A percentile compares a stretch with the other conserved stretches of the same genome.
Evolutionary conservation across 2,888 invertebrate genomes (phyloP).

Genomic region (Hydraecia micacea): DNA sequence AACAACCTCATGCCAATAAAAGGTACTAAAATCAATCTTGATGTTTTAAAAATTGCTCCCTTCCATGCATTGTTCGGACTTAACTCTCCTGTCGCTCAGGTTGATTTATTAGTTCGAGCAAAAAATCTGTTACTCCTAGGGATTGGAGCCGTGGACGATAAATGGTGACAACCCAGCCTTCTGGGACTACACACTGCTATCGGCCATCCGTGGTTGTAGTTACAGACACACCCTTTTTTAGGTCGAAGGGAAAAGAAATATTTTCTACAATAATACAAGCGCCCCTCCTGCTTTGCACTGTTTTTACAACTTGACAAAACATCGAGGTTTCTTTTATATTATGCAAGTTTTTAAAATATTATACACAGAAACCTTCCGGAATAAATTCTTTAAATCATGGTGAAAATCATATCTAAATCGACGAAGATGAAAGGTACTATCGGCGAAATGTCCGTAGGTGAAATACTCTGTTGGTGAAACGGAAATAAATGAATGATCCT

Average conservation of each 20-base stretch:
- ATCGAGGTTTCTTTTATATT: too few species aligned
- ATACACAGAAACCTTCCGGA: not conserved
- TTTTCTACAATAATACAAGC: too few species aligned
- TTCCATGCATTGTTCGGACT: slow-evolving; percentile 6
- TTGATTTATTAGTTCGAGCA: slow-evolving; percentile 53
- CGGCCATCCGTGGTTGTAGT: not conserved
- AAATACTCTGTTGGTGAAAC: too few species aligned
- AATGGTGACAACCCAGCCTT: slow-evolving; percentile 32
- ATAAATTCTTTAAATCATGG: too few species aligned
- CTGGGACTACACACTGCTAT: slow-evolving; percentile 22
- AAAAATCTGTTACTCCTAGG: slow-evolving; percentile 36
- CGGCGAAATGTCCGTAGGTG: too few species aligned
- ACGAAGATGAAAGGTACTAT: too few species aligned
- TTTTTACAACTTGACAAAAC: not conserved
- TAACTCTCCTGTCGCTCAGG: slow-evolving; percentile 17
- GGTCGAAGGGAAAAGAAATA: not conserved
- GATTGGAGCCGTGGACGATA: slow-evolving; percentile 24
- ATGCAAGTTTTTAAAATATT: not conserved
- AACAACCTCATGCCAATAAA: not conserved
- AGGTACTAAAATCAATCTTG: not conserved
- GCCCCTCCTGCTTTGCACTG: not conserved
- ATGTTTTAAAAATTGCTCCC: slow-evolving; percentile 16
- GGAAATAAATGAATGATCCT: too few species aligned
- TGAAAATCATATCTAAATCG: too few species aligned
- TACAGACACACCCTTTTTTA: not conserved